Percentiles rank a stretch among this genome's conserved stretches.
Evolutionary conservation across 2,113 vertebrate genomes (phyloP).

Genomic region (Phylloscopus trochilus): DNA sequence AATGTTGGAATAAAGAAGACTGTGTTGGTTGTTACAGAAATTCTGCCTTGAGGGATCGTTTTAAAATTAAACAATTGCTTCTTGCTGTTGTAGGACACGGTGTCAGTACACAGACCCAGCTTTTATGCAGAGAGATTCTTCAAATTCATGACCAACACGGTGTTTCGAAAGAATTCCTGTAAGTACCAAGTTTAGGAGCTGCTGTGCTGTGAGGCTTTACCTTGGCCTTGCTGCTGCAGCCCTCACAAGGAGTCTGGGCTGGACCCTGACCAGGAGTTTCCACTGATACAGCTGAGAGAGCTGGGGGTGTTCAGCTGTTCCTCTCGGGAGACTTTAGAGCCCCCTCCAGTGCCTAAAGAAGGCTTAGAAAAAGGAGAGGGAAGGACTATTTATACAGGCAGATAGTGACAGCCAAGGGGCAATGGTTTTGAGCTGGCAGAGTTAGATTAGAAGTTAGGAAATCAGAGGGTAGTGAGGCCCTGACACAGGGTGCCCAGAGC

Average conservation of each 20-base stretch:
- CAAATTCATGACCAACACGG: slow-evolving; percentile 95
- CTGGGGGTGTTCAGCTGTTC: not conserved
- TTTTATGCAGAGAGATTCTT: slow-evolving; percentile 98
- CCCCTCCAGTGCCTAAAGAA: not conserved
- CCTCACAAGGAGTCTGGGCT: not conserved
- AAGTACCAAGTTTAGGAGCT: slow-evolving; percentile 49
- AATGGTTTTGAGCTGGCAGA: not conserved
- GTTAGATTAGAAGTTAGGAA: not conserved
- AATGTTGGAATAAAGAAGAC: not conserved
- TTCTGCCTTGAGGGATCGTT: not conserved
- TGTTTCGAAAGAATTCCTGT: slow-evolving; percentile 97
- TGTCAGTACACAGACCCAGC: slow-evolving; percentile 95
- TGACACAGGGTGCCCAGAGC: not conserved
- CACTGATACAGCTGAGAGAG: not conserved
- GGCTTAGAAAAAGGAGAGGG: not conserved
- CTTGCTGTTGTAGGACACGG: slow-evolving; percentile 85
- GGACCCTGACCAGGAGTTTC: not conserved
- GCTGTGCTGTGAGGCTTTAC: not conserved
- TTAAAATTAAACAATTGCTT: not conserved
- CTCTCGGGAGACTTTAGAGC: not conserved
- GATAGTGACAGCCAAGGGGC: not conserved
- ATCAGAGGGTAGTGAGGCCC: not conserved
- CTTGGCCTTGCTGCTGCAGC: not conserved
- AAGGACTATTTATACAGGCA: not conserved
- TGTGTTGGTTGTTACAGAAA: not conserved